Evolutionary conservation across 2,113 vertebrate genomes (phyloP), one percentile per base, ranked within the genome.

Genomic region (Morphnarchus princeps): DNA sequence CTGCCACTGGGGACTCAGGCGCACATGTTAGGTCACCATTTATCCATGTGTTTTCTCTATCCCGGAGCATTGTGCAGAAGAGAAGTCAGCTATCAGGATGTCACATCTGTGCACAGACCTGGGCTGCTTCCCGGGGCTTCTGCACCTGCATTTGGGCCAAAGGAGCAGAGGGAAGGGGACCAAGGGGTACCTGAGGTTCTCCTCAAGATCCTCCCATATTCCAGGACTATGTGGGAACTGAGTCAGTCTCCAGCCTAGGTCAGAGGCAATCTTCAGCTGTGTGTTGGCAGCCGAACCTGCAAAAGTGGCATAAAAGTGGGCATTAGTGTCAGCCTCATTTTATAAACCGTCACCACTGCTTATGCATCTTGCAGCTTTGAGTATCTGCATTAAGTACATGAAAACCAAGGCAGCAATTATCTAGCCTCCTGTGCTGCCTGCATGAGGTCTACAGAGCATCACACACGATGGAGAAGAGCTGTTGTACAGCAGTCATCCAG

Each of bases 31-130:
- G 9, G 21, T 40, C 38, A 18, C 28, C 22, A 2, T n/a, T 66
- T 45, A 45, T 16, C 40, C 43, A 6, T 3, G 54, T 50, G 26
- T 28, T 81, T 79, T 55, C 62, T 32, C 54, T 71, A 0, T 18
- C 25, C 38, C 1, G 0, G 16, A 38, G 10, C 3, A 4, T 0
- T 32, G 71, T 26, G n/a, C 62, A 82, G 82, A 65, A 49, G 11
- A 36, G 26, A 63, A 81, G 29, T 20, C 52, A 58, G 16, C 55
- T 29, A 13, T 21, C 36, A 43, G 49, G 54, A 57, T 20, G 32
- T 40, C 77, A 49, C 12, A 31, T 11, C 32, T 16, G 13, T 55
- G 32, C 81, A 72, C 34, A 16, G 32, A 19, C 18, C 31, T 47
- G 28, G 16, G 62, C 22, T 65, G 22, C 42, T 71, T 70, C 54